Evolutionary conservation across 2,113 vertebrate species (phyloP).

Genomic region (Balaeniceps rex): DNA sequence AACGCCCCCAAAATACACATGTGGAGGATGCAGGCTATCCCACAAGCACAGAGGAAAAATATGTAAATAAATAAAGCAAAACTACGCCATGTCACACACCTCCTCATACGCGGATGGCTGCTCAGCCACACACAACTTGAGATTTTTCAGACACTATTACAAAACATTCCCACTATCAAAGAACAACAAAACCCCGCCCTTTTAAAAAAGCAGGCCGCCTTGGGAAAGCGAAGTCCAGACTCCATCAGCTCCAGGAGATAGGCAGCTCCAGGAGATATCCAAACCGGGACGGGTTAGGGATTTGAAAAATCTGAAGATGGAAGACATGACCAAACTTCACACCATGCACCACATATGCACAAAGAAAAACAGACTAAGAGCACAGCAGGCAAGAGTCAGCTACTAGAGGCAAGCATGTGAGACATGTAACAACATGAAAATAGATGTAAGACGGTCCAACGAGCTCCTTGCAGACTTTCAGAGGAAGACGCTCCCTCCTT

Average conservation of each 20-base stretch:
- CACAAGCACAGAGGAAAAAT: neutral
- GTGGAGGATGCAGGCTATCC: neutral
- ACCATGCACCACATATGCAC: neutral
- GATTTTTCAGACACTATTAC: neutral
- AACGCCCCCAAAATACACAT: neutral
- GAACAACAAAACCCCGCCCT: conserved; percentile 20
- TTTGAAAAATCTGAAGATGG: neutral
- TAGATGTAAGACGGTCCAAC: neutral
- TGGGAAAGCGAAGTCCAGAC: neutral
- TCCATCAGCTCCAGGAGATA: neutral
- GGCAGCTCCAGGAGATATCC: neutral
- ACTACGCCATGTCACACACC: neutral
- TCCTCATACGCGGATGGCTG: neutral
- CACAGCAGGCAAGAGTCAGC: neutral
- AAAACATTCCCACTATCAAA: conserved; percentile 12
- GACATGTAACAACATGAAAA: neutral
- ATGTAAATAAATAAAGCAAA: conserved; percentile 56
- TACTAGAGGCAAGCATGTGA: neutral
- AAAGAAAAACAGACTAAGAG: neutral
- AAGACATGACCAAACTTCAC: neutral
- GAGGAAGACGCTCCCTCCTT: neutral
- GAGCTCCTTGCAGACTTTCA: neutral
- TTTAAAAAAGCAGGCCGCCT: neutral
- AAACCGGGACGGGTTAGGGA: neutral
- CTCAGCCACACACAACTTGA: neutral